Base-by-base conservation (phyloP, 2,797 vertebrate species). In the Semaprochilodus insignis region DNA sequence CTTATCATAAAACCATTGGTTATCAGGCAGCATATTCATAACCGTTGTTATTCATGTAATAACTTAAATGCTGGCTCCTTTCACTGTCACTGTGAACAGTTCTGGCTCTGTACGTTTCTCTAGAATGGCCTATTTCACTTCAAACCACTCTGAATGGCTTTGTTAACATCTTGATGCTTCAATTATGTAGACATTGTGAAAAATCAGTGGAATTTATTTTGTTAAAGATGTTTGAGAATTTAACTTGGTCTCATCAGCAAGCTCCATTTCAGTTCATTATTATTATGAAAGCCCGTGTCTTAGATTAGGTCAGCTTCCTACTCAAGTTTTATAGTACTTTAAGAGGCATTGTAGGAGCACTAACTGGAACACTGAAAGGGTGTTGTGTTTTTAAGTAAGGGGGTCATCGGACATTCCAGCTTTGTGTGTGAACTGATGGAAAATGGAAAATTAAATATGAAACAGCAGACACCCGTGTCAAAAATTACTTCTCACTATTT, bases 341-440 rank as follows among this genome's bases (percentile, higher is more conserved):
- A 16, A 15, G 21, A 62, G 8, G 65, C 55, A n/a, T 60, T 75
- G 40, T 69, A 81, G 5, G 2, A 67, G 60, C 3, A 4, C 23
- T 65, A 79, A 74, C 65, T 14, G 17, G 15, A 44, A n/a, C 4
- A 2, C 11, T 67, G 25, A 63, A 74, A 23, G 19, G 40, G 60
- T 27, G 14, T 57, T 60, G 10, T 74, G 16, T 44, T 44, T 31
- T 31, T 40, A 27, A 54, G 27, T 48, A 21, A 17, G 14, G 40
- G 4, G 72, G 74, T 48, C 57, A 11, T 23, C 51, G 15, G 17
- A 36, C 55, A 69, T 31, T 83, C 15, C 65, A 52, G 25, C 71
- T 63, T 59, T 76, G 67, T 77, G 40, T 83, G 62, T 71, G 21
- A 75, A 44, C n/a, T 70, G 8, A 70, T 48, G 21, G n/a, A 44